A percentile compares a stretch with the other conserved stretches of the same genome.
phyloP scores from a whole-genome alignment of 2,797 vertebrate genomes.

The Phrynocephalus forsythii region DNA sequence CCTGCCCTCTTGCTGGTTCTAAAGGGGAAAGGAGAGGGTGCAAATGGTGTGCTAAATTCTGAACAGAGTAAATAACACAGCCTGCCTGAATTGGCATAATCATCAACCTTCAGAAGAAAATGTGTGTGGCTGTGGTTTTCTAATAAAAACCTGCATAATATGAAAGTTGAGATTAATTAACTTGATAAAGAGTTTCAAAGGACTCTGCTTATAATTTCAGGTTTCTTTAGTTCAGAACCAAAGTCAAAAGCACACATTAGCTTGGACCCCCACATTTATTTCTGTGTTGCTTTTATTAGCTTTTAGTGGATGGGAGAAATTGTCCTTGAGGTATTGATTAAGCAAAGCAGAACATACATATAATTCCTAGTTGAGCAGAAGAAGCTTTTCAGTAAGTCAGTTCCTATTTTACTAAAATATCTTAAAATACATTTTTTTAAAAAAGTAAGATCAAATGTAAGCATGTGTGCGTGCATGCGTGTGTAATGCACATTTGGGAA shows the following conservation, averaged over 20 bases:
- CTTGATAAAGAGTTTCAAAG: conserved; percentile 59
- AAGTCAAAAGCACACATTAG: conserved; percentile 39
- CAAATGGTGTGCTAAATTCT: conserved; percentile 60
- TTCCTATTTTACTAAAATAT: conserved; percentile 15
- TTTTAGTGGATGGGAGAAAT: conserved; percentile 18
- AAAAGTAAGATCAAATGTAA: too few relatives aligned
- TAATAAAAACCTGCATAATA: conserved; percentile 61
- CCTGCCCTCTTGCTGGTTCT: conserved; percentile 42
- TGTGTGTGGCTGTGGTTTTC: conserved; percentile 50
- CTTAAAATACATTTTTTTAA: not conserved
- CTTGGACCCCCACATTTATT: conserved; percentile 20
- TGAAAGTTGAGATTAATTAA: conserved; percentile 61
- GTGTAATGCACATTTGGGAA: not conserved
- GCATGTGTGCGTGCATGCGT: not conserved
- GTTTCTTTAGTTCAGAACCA: conserved; percentile 46
- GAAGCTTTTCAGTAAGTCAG: conserved; percentile 15
- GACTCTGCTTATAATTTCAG: conserved; percentile 21
- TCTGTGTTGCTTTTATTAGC: conserved; percentile 30
- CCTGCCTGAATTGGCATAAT: conserved; percentile 64
- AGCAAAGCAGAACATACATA: conserved; percentile 36
- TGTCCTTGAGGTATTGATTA: conserved; percentile 17
- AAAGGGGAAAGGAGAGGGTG: conserved; percentile 56
- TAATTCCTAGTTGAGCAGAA: conserved; percentile 22
- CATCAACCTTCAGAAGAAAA: conserved; percentile 56
- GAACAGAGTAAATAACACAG: conserved; percentile 57